phyloP scores from a whole-genome alignment of 2,113 vertebrate genomes.

The Brienomyrus brachyistius region DNA sequence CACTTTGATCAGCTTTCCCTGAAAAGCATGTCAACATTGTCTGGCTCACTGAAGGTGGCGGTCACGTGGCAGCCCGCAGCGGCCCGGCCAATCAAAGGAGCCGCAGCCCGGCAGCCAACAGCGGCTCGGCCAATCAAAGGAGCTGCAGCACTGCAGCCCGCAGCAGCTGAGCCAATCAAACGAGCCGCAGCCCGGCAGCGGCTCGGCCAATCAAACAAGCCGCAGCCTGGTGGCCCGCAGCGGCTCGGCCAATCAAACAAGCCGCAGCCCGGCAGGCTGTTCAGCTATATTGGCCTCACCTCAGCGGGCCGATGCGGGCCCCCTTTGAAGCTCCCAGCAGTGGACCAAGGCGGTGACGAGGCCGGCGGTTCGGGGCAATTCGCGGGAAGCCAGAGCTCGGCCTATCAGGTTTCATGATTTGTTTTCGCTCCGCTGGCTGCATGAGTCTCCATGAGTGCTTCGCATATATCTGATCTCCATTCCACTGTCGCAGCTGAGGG shows the following conservation, averaged over 20 bases:
- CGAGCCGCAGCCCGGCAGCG: not conserved
- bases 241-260: not conserved
- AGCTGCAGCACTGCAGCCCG: not conserved
- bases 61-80: not conserved
- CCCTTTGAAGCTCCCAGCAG: not conserved
- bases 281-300: not conserved
- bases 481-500: not conserved
- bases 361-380: not conserved
- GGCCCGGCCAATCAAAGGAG: not conserved
- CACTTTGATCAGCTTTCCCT: not conserved
- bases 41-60: not conserved
- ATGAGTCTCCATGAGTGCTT: not conserved
- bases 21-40: not conserved
- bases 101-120: not conserved
- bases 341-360: not conserved
- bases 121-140: not conserved
- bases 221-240: not conserved
- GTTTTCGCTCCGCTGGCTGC: not conserved
- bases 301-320: not conserved
- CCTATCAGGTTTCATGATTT: not conserved
- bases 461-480: not conserved
- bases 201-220: not conserved
- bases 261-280: not conserved
- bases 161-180: not conserved
- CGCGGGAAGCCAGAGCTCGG: not conserved